Evolutionary conservation across 2,113 vertebrate species (phyloP).

Genomic region (Carettochelys insculpta): DNA sequence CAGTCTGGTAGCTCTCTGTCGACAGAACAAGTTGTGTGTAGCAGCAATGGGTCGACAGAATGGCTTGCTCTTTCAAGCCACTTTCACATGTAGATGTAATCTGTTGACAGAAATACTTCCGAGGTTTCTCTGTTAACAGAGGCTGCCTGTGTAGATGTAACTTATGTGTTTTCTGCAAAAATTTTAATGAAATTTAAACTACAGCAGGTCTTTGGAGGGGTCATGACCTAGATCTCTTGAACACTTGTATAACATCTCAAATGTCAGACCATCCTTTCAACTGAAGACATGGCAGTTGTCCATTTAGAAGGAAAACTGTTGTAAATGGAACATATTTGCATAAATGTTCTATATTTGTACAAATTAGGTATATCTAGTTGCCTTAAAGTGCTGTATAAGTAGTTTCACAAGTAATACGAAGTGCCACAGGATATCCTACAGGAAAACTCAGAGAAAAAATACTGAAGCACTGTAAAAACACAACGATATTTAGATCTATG

Average conservation of each 20-base stretch:
- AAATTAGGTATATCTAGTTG: slow-evolving; percentile 9
- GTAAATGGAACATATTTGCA: too few relatives aligned
- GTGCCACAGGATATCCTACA: not conserved
- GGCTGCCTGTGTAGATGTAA: too few relatives aligned
- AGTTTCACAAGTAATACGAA: not conserved
- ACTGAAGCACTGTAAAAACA: not conserved
- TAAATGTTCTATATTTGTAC: too few relatives aligned
- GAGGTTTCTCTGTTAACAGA: too few relatives aligned
- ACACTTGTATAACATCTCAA: not conserved
- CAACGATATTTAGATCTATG: not conserved
- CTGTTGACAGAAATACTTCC: too few relatives aligned
- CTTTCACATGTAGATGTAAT: too few relatives aligned
- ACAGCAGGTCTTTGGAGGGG: not conserved
- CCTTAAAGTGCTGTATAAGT: not conserved
- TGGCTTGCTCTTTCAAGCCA: too few relatives aligned
- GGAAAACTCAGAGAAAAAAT: not conserved
- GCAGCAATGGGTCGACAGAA: too few relatives aligned
- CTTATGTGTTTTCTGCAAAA: not conserved
- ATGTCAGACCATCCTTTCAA: not conserved
- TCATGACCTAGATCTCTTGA: not conserved
- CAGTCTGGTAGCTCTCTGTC: too few relatives aligned
- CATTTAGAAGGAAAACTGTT: not conserved
- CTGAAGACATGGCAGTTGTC: not conserved
- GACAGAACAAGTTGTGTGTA: too few relatives aligned
- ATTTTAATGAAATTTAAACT: not conserved